Percentiles rank a stretch among this genome's conserved stretches.
These are phyloP conservation scores for Rhopalosiphum nymphaeae DNA, from an alignment of 2,888 invertebrate species.

Conservation along the genomic window DNA sequence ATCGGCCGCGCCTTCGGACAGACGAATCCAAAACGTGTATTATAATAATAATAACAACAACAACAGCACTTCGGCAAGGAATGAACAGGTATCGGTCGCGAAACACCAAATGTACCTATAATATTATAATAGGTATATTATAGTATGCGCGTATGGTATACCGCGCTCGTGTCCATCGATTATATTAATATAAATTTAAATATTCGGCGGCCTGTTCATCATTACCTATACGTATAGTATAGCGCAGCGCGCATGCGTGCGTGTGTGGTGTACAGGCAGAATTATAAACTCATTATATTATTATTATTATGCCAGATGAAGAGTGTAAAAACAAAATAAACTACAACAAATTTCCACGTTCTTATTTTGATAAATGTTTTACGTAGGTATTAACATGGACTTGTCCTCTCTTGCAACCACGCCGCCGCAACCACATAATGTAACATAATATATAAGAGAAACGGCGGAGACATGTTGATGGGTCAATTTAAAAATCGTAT, in stretches of 20 bases:
- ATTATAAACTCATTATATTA: slow-evolving; percentile 52
- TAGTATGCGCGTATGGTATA: not conserved
- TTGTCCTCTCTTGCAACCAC: slow-evolving; percentile 21
- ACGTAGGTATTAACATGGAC: slow-evolving; percentile 58
- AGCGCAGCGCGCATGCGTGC: not conserved
- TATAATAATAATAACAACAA: slow-evolving; percentile 8
- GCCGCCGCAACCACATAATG: slow-evolving; percentile 26
- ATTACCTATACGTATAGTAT: not conserved
- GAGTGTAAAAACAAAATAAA: slow-evolving; percentile 40
- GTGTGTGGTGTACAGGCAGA: not conserved
- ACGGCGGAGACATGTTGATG: slow-evolving; percentile 58
- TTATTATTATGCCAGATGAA: not conserved
- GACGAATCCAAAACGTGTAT: not conserved
- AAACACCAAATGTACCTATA: slow-evolving; percentile 25
- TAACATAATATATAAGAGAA: slow-evolving; percentile 34
- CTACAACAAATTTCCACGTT: slow-evolving; percentile 56
- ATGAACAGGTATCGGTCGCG: slow-evolving; percentile 24
- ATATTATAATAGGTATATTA: not conserved
- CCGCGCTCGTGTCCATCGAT: slow-evolving; percentile 30
- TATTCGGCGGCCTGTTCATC: slow-evolving; percentile 26
- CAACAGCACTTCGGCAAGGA: not conserved
- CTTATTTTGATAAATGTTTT: slow-evolving; percentile 63
- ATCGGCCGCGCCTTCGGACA: slow-evolving; percentile 41
- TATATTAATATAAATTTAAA: slow-evolving; percentile 45
- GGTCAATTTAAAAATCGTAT: slow-evolving; percentile 64